Evolutionary conservation across 2,888 invertebrate genomes (phyloP).

Genomic region (Limnephilus auricula): DNA sequence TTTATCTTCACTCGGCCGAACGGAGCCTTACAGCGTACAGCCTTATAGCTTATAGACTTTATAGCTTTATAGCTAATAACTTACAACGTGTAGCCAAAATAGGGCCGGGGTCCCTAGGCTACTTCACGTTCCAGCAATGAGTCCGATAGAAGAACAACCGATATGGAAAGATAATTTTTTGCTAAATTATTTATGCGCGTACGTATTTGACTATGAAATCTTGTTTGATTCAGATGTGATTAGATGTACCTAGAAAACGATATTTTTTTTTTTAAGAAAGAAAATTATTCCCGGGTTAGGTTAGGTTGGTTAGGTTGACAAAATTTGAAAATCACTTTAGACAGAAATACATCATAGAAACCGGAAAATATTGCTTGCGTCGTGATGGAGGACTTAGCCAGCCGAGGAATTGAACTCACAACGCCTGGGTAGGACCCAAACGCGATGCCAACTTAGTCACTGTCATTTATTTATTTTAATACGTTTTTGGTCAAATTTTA

Average conservation of each 20-base stretch:
- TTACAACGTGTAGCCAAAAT: constrained; percentile 22
- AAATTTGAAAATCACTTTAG: too few species aligned
- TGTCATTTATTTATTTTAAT: not conserved
- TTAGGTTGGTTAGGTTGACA: too few species aligned
- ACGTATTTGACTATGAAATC: not conserved
- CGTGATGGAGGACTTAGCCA: too few species aligned
- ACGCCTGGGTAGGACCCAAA: too few species aligned
- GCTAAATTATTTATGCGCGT: constrained; percentile 7
- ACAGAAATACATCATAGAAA: too few species aligned
- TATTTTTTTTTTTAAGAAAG: not conserved
- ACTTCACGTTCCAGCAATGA: constrained; percentile 11
- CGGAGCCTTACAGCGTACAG: not conserved
- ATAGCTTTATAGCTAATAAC: not conserved
- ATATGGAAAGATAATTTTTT: constrained; percentile 17
- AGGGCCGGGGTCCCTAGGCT: constrained; percentile 30
- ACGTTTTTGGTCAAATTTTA: too few species aligned
- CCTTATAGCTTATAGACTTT: not conserved
- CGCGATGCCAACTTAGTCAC: too few species aligned
- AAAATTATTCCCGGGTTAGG: too few species aligned
- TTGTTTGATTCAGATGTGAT: not conserved
- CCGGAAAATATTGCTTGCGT: too few species aligned
- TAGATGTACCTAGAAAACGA: not conserved
- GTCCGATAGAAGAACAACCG: not conserved
- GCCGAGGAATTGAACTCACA: too few species aligned
- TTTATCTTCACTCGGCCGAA: constrained; percentile 38